These are phyloP conservation scores for Drosophila kanapiae DNA, from an alignment of 1,140 invertebrate genomes.

Conservation along the genomic window DNA sequence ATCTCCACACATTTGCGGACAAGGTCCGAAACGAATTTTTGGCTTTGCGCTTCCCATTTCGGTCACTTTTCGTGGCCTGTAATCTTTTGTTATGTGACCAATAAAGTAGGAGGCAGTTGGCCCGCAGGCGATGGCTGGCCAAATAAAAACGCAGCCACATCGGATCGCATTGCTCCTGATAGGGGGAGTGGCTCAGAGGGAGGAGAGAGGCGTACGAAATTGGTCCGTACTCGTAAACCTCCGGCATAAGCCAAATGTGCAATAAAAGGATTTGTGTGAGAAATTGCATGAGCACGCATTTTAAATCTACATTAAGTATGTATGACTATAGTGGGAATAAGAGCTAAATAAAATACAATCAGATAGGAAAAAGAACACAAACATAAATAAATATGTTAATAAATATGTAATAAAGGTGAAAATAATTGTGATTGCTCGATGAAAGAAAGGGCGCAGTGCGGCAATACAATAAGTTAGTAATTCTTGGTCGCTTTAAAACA, in stretches of 20 bases:
- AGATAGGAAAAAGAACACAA: neutral
- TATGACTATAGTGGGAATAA: constrained; percentile 44
- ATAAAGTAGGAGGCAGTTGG: constrained; percentile 74
- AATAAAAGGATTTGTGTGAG: constrained; percentile 82
- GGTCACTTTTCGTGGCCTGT: constrained; percentile 33
- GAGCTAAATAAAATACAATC: neutral
- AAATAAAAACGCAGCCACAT: constrained; percentile 44
- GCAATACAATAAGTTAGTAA: no score
- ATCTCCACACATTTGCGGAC: constrained; percentile 44
- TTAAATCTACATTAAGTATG: constrained; percentile 80
- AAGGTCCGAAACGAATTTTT: constrained; percentile 55
- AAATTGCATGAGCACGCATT: constrained; percentile 80
- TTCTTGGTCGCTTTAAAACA: no score
- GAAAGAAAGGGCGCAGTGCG: no score
- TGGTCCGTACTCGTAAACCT: constrained; percentile 61
- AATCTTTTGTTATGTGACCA: constrained; percentile 82
- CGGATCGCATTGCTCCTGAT: constrained; percentile 41
- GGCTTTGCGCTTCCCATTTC: constrained; percentile 22
- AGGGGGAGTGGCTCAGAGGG: constrained; percentile 39
- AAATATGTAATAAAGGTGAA: constrained; percentile 49
- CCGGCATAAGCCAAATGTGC: constrained; percentile 77
- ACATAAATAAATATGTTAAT: constrained; percentile 42
- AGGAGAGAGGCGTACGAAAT: constrained; percentile 52
- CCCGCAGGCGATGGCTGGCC: constrained; percentile 41
- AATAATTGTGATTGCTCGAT: neutral